Conservation (phyloP, 2,797 vertebrate species). For the Hydrocynus forskahlii region DNA sequence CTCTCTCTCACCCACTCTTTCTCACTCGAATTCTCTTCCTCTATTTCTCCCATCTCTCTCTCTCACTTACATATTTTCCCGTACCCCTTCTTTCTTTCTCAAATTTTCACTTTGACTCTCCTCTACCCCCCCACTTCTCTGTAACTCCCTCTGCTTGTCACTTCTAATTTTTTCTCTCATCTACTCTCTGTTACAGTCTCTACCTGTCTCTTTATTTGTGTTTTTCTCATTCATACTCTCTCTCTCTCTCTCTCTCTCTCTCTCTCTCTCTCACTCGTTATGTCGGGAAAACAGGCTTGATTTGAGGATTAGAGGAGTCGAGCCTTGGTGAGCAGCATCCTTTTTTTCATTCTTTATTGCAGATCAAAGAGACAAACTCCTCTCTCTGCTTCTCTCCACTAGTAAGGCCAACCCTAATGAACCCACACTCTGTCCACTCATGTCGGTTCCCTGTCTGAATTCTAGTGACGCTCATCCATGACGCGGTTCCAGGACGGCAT, state of each 20-base stretch:
- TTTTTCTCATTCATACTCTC: too few species aligned
- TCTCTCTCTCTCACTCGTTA: not conserved
- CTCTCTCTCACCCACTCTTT: not conserved
- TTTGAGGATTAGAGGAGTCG: not conserved
- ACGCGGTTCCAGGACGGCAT: not conserved
- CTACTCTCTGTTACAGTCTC: too few species aligned
- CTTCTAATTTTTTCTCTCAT: too few species aligned
- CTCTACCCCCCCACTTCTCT: too few species aligned
- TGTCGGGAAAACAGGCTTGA: too few species aligned
- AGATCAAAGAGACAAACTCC: not conserved
- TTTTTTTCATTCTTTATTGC: not conserved
- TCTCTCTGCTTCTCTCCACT: not conserved
- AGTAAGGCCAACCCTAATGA: too few species aligned
- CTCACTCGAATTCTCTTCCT: not conserved
- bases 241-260: not conserved
- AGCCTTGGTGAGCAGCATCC: not conserved
- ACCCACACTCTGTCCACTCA: not conserved
- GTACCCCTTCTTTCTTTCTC: too few species aligned
- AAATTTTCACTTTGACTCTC: too few species aligned
- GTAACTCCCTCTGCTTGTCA: too few species aligned
- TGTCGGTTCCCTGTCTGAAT: not conserved
- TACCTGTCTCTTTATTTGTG: too few species aligned
- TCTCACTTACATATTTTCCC: not conserved
- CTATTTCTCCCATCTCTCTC: not conserved
- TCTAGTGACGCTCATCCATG: not conserved